Conservation (phyloP, 2,888 invertebrate genomes). For the Pteria penguin region DNA sequence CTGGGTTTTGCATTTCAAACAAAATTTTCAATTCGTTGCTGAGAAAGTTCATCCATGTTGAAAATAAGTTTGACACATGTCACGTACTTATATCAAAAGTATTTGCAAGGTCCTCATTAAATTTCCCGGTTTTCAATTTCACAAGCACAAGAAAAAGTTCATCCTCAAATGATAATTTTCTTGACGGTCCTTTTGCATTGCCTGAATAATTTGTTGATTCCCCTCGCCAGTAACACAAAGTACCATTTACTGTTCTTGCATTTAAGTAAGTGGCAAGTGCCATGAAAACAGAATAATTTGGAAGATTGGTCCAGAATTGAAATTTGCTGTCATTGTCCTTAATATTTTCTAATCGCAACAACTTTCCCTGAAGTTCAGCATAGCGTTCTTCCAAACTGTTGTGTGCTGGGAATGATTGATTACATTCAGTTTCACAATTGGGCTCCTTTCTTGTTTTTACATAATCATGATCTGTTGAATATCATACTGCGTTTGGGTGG, state of each 20-base stretch:
- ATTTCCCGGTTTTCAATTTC: constrained; percentile 47
- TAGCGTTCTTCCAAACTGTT: neutral
- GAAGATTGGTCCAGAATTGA: constrained; percentile 47
- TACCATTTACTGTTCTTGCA: constrained; percentile 5
- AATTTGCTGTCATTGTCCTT: constrained; percentile 41
- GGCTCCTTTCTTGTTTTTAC: too few species aligned
- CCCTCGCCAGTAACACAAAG: constrained; percentile 31
- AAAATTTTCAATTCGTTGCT: constrained; percentile 26
- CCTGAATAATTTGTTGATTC: neutral
- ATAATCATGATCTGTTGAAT: neutral
- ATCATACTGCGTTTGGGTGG: neutral
- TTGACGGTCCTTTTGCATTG: constrained; percentile 14
- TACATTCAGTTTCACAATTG: neutral
- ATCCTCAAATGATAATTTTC: constrained; percentile 43
- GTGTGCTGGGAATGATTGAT: neutral
- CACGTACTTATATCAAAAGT: constrained; percentile 7
- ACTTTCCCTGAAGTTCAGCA: neutral
- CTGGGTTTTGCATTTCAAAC: constrained; percentile 39
- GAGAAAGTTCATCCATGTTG: constrained; percentile 42
- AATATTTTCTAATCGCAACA: constrained; percentile 25
- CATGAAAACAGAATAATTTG: constrained; percentile 36
- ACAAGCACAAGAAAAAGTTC: constrained; percentile 45
- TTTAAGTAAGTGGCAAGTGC: constrained; percentile 19
- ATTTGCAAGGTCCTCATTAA: constrained; percentile 37
- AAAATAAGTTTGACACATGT: constrained; percentile 31